Evolutionary conservation across 53 echinoderm and acorn worm species (phyloP).

Genomic region (Astropecten irregularis): DNA sequence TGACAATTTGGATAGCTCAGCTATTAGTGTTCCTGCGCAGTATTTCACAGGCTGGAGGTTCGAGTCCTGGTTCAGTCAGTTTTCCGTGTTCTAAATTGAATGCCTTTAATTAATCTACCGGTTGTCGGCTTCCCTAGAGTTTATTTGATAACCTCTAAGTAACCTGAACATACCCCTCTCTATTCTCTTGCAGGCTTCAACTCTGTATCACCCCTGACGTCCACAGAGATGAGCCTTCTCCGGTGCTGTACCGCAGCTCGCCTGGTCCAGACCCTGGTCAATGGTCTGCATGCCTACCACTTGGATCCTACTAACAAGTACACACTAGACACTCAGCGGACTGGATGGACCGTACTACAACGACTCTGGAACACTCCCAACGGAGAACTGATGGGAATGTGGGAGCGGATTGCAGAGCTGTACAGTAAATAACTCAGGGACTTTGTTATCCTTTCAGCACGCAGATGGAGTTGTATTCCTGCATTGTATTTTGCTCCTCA

Average conservation of each 20-base stretch:
- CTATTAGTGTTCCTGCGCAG: no score
- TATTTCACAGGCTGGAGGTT: no score
- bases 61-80: no score
- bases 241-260: constrained; percentile 3
- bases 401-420: constrained; percentile 20
- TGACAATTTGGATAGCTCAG: no score
- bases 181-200: constrained; percentile 24
- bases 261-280: constrained; percentile 47
- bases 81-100: no score
- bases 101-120: no score
- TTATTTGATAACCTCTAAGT: no score
- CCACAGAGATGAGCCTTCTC: constrained; percentile 19
- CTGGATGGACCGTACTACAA: constrained; percentile 45
- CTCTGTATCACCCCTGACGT: constrained; percentile 26
- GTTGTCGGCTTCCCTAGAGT: no score
- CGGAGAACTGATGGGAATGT: constrained; percentile 7
- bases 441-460: neutral
- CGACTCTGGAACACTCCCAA: constrained; percentile 48
- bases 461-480: neutral
- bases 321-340: constrained; percentile 54
- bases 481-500: neutral
- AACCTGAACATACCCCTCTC: no score
- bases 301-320: constrained; percentile 56
- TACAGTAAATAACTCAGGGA: constrained; percentile 30
- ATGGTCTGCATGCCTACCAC: constrained; percentile 34